phyloP scores from a whole-genome alignment of 30 jellyfish, hydroid and myxozoan species.

The Hydractinia echinata region DNA sequence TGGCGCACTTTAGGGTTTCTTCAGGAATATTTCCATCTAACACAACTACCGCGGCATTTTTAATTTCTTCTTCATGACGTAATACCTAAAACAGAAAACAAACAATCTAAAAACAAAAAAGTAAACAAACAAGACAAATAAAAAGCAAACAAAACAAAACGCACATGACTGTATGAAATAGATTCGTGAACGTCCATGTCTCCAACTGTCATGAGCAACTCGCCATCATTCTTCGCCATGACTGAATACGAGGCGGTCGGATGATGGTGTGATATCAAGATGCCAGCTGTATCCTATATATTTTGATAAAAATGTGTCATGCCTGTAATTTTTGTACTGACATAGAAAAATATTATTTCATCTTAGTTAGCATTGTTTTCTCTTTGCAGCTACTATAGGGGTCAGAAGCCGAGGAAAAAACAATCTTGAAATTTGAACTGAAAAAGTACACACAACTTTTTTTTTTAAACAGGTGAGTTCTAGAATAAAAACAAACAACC shows the following conservation, averaged over 20 bases:
- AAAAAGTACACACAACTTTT: too few relatives aligned
- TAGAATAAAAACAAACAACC: too few relatives aligned
- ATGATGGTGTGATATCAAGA: conserved; percentile 35
- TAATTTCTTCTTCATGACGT: conserved; percentile 50
- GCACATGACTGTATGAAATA: conserved; percentile 52
- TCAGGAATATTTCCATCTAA: conserved; percentile 56
- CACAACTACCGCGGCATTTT: conserved; percentile 59
- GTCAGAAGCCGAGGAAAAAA: too few relatives aligned
- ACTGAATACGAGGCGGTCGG: conserved; percentile 81
- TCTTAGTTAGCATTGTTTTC: too few relatives aligned
- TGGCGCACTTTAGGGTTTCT: conserved; percentile 42
- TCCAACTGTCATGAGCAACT: conserved; percentile 72
- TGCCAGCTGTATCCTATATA: conserved; percentile 66
- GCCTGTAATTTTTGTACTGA: too few relatives aligned
- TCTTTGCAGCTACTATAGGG: too few relatives aligned
- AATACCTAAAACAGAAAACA: not conserved
- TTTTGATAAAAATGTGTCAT: too few relatives aligned
- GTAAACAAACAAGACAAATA: not conserved
- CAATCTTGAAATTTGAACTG: too few relatives aligned
- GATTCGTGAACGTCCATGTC: conserved; percentile 72
- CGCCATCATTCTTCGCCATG: conserved; percentile 61
- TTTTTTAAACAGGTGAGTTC: too few relatives aligned
- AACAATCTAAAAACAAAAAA: not conserved
- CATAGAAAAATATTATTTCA: too few relatives aligned
- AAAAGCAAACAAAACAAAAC: not conserved